Percentiles rank a stretch among this genome's conserved stretches.
These are phyloP conservation scores for Octopus bimaculoides DNA, from an alignment of 1,140 invertebrate species.

Conservation along the genomic window DNA sequence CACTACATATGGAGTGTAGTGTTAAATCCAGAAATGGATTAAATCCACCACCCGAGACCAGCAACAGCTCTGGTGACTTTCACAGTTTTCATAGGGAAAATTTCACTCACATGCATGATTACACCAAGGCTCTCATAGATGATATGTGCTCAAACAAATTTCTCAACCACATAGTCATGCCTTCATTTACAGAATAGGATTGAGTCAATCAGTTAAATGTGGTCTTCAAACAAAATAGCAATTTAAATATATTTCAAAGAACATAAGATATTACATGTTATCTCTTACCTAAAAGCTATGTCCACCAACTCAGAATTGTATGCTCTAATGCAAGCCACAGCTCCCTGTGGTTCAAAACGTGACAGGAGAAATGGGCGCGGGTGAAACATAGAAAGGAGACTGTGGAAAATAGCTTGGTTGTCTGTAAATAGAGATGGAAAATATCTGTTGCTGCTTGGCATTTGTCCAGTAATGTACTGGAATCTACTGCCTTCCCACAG, in stretches of 20 bases:
- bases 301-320: slow-evolving; percentile 50
- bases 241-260: neutral
- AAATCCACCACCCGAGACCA: too few relatives aligned
- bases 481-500: neutral
- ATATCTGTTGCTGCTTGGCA: slow-evolving; percentile 42
- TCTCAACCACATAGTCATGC: too few relatives aligned
- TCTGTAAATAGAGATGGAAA: slow-evolving; percentile 38
- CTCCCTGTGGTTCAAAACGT: slow-evolving; percentile 54
- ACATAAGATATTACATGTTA: slow-evolving; percentile 9
- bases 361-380: slow-evolving; percentile 48
- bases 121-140: too few relatives aligned
- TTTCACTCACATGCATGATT: too few relatives aligned
- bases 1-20: too few relatives aligned
- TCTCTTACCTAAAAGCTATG: slow-evolving; percentile 54
- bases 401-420: slow-evolving; percentile 33
- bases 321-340: slow-evolving; percentile 48
- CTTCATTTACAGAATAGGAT: too few relatives aligned
- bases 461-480: neutral
- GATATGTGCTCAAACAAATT: too few relatives aligned
- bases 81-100: too few relatives aligned
- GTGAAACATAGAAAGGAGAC: slow-evolving; percentile 53
- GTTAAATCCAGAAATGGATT: too few relatives aligned
- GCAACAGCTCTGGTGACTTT: too few relatives aligned
- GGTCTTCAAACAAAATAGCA: too few relatives aligned
- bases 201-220: too few relatives aligned